A percentile compares a stretch with the other conserved stretches of the same genome.
Conservation (phyloP, 1,140 invertebrate species). For the Ceratina australensis region DNA sequence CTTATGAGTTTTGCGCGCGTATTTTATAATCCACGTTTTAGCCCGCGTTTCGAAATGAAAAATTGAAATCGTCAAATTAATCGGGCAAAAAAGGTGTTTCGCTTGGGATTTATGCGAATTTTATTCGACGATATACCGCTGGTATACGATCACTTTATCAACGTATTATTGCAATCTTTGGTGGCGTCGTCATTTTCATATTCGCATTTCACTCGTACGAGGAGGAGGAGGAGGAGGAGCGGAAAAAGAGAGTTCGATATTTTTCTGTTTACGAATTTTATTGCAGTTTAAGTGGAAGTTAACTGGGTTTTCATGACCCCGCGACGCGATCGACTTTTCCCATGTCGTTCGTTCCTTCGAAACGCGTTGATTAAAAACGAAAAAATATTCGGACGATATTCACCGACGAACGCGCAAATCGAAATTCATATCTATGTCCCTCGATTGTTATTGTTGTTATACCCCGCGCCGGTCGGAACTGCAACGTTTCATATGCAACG, state of each 20-base stretch:
- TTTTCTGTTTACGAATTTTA: slow-evolving; percentile 17
- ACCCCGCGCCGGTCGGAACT: not conserved
- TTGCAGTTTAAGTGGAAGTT: slow-evolving; percentile 28
- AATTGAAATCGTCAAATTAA: not conserved
- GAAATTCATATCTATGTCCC: slow-evolving; percentile 46
- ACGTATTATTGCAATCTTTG: not conserved
- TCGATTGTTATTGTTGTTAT: slow-evolving; percentile 39
- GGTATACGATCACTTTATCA: not conserved
- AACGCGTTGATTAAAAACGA: slow-evolving; percentile 44
- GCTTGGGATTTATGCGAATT: not conserved
- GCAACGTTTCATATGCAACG: slow-evolving; percentile 28
- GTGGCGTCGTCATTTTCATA: slow-evolving; percentile 1
- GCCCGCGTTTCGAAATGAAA: not conserved
- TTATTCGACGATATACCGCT: not conserved
- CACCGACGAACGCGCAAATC: slow-evolving; percentile 14
- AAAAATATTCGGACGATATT: slow-evolving; percentile 49
- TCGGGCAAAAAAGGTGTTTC: not conserved
- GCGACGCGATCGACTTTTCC: not conserved
- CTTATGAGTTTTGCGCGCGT: too few species aligned
- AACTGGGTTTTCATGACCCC: not conserved
- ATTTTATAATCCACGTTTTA: not conserved
- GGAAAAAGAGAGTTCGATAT: not conserved
- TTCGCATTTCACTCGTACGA: not conserved
- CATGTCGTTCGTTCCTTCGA: not conserved
- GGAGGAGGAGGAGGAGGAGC: not conserved